Evolutionary conservation across 2,113 vertebrate genomes (phyloP).

Genomic region (Scartelaos histophorus): DNA sequence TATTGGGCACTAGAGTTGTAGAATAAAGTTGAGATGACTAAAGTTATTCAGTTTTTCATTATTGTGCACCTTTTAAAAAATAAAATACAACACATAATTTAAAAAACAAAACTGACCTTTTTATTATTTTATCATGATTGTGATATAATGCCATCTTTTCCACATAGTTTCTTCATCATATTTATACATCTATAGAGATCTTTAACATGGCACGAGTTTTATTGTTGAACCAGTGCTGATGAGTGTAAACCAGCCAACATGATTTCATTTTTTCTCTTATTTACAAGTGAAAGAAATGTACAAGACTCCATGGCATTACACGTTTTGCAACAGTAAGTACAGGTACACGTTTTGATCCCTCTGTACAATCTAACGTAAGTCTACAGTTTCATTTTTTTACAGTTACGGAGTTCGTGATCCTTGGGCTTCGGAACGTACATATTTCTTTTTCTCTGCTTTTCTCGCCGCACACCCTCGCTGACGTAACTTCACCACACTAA

Average conservation of each 20-base stretch:
- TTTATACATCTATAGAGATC: constrained; percentile 78
- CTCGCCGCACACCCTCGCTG: constrained; percentile 81
- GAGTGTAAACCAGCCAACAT: constrained; percentile 84
- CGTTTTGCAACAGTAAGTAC: constrained; percentile 88
- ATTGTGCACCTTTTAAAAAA: constrained; percentile 29
- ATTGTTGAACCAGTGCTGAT: constrained; percentile 86
- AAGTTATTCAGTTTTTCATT: too few relatives aligned
- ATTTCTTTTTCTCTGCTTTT: constrained; percentile 76
- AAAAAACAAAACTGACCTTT: constrained; percentile 81
- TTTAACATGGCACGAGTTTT: constrained; percentile 87
- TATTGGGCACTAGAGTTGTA: too few relatives aligned
- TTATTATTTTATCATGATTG: constrained; percentile 75
- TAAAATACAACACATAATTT: constrained; percentile 53
- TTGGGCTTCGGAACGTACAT: constrained; percentile 81
- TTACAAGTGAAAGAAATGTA: constrained; percentile 97
- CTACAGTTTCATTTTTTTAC: constrained; percentile 74
- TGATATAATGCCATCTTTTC: constrained; percentile 72
- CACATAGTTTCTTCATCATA: constrained; percentile 67
- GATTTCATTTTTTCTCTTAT: constrained; percentile 80
- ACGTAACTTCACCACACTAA: constrained; percentile 87
- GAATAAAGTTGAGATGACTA: too few relatives aligned
- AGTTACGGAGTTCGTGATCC: constrained; percentile 78
- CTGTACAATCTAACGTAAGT: constrained; percentile 94
- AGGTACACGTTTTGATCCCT: constrained; percentile 82
- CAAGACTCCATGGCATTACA: constrained; percentile 89